Evolutionary conservation across 1,140 invertebrate genomes (phyloP).

Genomic region (Magallana ariakensis): DNA sequence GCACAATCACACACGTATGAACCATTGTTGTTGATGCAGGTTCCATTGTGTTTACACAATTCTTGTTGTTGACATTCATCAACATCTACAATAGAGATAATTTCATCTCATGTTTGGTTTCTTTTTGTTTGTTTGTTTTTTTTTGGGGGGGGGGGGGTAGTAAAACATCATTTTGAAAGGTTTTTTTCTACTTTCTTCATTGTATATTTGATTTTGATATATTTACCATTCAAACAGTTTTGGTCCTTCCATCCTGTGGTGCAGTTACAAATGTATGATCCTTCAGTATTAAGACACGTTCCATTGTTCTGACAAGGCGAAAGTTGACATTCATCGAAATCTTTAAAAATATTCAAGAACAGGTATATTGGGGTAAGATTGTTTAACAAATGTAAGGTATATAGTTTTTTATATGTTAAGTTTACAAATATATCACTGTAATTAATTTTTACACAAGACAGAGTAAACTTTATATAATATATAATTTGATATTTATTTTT

Average conservation of each 20-base stretch:
- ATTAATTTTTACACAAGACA: not conserved
- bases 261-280: constrained; percentile 37
- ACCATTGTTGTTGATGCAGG: constrained; percentile 40
- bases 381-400: not conserved
- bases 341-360: no score
- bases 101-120: no score
- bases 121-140: no score
- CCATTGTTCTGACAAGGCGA: constrained; percentile 38
- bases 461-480: no score
- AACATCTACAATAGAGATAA: constrained; percentile 43
- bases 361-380: no score
- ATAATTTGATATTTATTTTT: no score
- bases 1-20: constrained; percentile 37
- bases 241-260: constrained; percentile 34
- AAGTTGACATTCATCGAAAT: constrained; percentile 67
- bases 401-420: not conserved
- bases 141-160: not conserved
- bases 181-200: not conserved
- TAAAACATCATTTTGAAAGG: not conserved
- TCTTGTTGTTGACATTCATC: constrained; percentile 71
- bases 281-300: constrained; percentile 32
- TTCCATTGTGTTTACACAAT: constrained; percentile 17
- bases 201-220: not conserved
- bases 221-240: constrained; percentile 77
- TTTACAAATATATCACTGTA: not conserved